Base-by-base conservation (phyloP, 2,888 invertebrate genomes). In the Nemotelus nigrinus region DNA sequence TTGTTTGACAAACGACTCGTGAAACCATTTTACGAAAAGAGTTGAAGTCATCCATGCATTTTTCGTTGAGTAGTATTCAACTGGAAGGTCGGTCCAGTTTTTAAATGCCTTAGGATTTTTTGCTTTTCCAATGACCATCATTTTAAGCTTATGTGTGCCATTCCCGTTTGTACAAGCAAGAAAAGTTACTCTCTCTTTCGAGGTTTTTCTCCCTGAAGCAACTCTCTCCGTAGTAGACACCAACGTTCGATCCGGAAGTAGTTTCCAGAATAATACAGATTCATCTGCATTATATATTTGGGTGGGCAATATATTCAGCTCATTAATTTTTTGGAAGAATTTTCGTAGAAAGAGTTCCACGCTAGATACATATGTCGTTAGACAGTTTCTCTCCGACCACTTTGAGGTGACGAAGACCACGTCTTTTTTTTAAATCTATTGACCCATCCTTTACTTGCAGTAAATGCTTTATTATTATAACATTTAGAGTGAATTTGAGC, bases 161-260 rank as follows among this genome's bases (percentile, higher is more conserved):
- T 57, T 8, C 45, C n/a, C 45, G n/a, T 64, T 64, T 10, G 64
- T 44, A 44, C 45, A 64, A 6, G 8, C 43, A 41, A 44, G 45
- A 44, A 64, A 44, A 44, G 64, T 64, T 44, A 64, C 64, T 64
- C 44, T 64, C n/a, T 67, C 67, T 47, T 67, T 67, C 39, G 67
- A 67, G 50, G 67, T 50, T 47, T 67, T 67, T 63, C 63, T 63
- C 63, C 43, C 67, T 67, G 50, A 50, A 48, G 67, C 67, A 67
- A 47, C 8, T 48, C 25, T 7, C 48, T 67, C 67, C n/a, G 47
- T 8, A 67, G 48, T 25, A 25, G 50, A 47, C 48, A 67, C 50
- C 67, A 67, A 48, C 67, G 67, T 67, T 47, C 50, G 48, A 67
- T 67, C 67, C 25, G 67, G 67, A 48, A 67, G 67, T 67, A 67